Evolutionary conservation across 1,140 invertebrate genomes (phyloP).

Genomic region (Lasaia peninsularis): DNA sequence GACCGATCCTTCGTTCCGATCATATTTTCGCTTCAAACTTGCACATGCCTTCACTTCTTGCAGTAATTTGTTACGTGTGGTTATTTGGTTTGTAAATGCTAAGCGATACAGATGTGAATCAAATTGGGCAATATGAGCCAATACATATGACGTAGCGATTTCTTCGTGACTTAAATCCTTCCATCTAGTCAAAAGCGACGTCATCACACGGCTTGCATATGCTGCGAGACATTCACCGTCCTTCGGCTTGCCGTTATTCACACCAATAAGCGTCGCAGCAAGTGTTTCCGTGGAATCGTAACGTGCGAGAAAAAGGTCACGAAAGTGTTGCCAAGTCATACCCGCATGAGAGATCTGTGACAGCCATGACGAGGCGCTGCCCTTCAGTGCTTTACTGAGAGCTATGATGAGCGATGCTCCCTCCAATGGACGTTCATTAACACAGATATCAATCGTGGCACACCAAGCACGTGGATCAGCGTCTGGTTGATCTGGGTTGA

Average conservation of each 20-base stretch:
- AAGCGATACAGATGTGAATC: neutral
- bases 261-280: neutral
- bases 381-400: slow-evolving; percentile 17
- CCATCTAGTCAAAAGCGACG: neutral
- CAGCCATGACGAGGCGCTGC: slow-evolving; percentile 11
- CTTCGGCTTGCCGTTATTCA: neutral
- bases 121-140: slow-evolving; percentile 1
- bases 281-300: slow-evolving; percentile 3
- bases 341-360: slow-evolving; percentile 13
- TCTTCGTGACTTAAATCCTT: slow-evolving; percentile 1
- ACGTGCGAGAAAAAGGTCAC: slow-evolving; percentile 9
- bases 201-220: neutral
- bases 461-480: neutral
- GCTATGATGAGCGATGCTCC: slow-evolving; percentile 6
- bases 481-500: neutral
- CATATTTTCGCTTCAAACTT: neutral
- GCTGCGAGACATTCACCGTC: neutral
- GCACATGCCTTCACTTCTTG: slow-evolving; percentile 4
- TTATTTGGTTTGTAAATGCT: slow-evolving; percentile 1
- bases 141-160: neutral
- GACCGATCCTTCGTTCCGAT: too few species aligned
- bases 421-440: neutral
- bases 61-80: neutral
- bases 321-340: slow-evolving; percentile 17
- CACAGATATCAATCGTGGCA: slow-evolving; percentile 11